phyloP scores from a whole-genome alignment of 2,888 invertebrate genomes.

The Parnassius mnemosyne region DNA sequence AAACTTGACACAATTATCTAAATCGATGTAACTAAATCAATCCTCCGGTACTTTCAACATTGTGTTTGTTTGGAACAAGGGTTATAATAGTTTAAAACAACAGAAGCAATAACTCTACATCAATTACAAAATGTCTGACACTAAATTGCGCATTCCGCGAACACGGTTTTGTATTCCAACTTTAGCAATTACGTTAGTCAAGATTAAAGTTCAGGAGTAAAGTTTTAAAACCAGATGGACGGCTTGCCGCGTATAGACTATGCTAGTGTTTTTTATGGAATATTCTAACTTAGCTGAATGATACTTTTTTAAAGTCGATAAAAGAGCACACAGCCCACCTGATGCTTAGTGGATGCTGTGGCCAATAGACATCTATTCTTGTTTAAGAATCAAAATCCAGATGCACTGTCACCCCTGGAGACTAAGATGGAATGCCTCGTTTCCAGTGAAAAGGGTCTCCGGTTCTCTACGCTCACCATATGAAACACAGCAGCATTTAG shows the following conservation, averaged over 20 bases:
- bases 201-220: slow-evolving; percentile 70
- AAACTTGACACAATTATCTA: background rate
- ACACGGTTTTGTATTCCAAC: slow-evolving; percentile 74
- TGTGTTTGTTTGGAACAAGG: background rate
- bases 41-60: background rate
- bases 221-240: slow-evolving; percentile 72
- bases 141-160: slow-evolving; percentile 66
- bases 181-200: slow-evolving; percentile 75
- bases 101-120: slow-evolving; percentile 43
- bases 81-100: slow-evolving; percentile 17
- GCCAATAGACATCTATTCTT: too few relatives aligned
- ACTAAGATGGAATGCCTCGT: too few relatives aligned
- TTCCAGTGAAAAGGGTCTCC: too few relatives aligned
- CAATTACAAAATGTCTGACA: slow-evolving; percentile 65
- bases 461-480: too few relatives aligned
- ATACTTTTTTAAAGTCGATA: too few relatives aligned
- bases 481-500: too few relatives aligned
- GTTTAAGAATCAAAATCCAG: too few relatives aligned
- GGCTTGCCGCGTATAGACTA: slow-evolving; percentile 34
- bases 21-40: slow-evolving; percentile 20
- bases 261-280: slow-evolving; percentile 1
- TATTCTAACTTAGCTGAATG: background rate
- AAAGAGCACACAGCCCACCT: too few relatives aligned
- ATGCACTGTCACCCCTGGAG: too few relatives aligned
- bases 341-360: too few relatives aligned